Evolutionary conservation across 1,140 invertebrate genomes (phyloP), one percentile per base, ranked within the genome.

Genomic region (Anagrus nilaparvatae): DNA sequence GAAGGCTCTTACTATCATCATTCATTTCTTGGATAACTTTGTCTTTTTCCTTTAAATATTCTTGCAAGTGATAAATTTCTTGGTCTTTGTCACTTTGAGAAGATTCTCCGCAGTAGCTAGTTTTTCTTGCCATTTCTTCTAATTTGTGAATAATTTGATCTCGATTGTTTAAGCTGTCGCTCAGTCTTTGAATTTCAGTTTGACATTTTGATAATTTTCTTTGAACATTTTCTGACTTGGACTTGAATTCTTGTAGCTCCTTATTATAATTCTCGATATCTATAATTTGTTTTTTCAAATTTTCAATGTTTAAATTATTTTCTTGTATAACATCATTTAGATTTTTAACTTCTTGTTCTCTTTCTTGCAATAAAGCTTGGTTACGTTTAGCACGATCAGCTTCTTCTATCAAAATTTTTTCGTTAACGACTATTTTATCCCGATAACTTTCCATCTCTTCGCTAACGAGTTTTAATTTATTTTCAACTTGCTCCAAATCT

Each of bases 361-460:
- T 58, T 34, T 63, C 52, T 1, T 52, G 41, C 5, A 56, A 12
- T 2, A 5, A 19, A 18, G 33, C 16, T 48, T 58, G 29, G 47
- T 43, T 51, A 17, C 19, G 14, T 16, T 38, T 42, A 12, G 1
- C 25, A 9, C 20, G 39, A 13, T 19, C 23, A 9, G 30, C 9
- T 32, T 52, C 42, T 75, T 75, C 71, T 31, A 72, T 54, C 16
- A 76, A 65, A 60, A 79, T 75, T 23, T 73, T 73, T 56, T 80
- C 75, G 44, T 74, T 72, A 19, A 70, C 56, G 17, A 45, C 37
- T 20, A 76, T 71, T 46, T 76, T 76, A 43, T 72, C 66, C 57
- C 72, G 73, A 6, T 76, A 63, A 35, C 72, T 56, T 40, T 75
- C 57, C 8, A 78, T 50, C 48, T 80, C 73, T 30, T 73, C 72